Conservation (phyloP, 1,140 invertebrate genomes). For the Zaprionus inermis region DNA sequence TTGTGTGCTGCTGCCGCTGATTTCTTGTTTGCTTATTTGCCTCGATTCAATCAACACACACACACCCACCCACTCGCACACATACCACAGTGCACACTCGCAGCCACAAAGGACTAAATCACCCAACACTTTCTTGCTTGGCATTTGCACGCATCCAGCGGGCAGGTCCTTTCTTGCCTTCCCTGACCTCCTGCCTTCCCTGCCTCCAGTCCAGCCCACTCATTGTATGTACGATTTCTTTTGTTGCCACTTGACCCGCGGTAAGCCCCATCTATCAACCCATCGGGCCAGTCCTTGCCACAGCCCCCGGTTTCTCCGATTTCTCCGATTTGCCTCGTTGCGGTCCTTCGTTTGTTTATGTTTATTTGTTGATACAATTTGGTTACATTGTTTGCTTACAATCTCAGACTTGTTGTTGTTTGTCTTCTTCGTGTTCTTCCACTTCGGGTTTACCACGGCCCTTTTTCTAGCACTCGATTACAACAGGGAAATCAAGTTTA, state of each 20-base stretch:
- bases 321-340: conserved; percentile 35
- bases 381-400: conserved; percentile 81
- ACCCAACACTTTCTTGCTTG: conserved; percentile 73
- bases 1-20: conserved; percentile 54
- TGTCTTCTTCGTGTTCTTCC: neutral
- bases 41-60: conserved; percentile 74
- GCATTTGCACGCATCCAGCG: conserved; percentile 62
- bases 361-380: conserved; percentile 82
- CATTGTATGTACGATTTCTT: conserved; percentile 60
- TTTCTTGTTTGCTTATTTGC: conserved; percentile 79
- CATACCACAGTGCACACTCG: conserved; percentile 14
- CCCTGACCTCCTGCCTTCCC: conserved; percentile 14
- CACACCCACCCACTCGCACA: conserved; percentile 30
- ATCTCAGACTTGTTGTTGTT: conserved; percentile 66
- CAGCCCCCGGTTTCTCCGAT: neutral
- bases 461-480: conserved; percentile 24
- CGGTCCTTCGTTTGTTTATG: conserved; percentile 66
- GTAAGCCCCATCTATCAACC: conserved; percentile 48
- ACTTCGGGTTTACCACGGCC: conserved; percentile 5
- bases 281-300: neutral
- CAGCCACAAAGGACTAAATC: conserved; percentile 69
- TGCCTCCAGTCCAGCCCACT: conserved; percentile 36
- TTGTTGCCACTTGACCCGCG: conserved; percentile 75
- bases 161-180: conserved; percentile 19
- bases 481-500: conserved; percentile 70